Percentiles rank a stretch among this genome's conserved stretches.
Evolutionary conservation across 1,140 invertebrate genomes (phyloP).

Genomic region (Macrocentrus cingulum): DNA sequence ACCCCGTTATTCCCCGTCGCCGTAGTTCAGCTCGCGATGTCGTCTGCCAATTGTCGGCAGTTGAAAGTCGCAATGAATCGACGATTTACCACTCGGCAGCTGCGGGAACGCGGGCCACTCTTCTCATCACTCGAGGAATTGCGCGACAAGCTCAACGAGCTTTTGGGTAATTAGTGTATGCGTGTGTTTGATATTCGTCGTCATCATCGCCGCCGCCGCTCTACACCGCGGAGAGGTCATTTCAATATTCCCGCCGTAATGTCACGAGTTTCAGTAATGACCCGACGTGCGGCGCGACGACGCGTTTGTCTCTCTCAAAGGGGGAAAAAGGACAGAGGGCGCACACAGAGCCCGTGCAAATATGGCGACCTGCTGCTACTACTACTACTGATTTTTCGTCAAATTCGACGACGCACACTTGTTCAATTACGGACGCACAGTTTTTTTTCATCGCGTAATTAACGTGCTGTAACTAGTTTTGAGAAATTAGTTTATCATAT

Average conservation of each 20-base stretch:
- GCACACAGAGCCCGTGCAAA: constrained; percentile 9
- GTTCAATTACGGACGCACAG: too few relatives aligned
- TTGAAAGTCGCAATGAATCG: constrained; percentile 27
- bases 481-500: too few relatives aligned
- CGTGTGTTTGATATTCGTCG: background rate
- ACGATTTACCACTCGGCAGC: constrained; percentile 24
- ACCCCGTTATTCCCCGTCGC: background rate
- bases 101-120: constrained; percentile 40
- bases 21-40: constrained; percentile 11
- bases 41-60: constrained; percentile 23
- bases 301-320: background rate
- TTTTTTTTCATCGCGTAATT: too few relatives aligned
- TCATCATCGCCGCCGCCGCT: too few relatives aligned
- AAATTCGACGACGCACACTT: constrained; percentile 23
- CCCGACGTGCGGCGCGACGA: constrained; percentile 5
- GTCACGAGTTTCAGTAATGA: background rate
- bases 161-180: constrained; percentile 51
- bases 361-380: constrained; percentile 19
- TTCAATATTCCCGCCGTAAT: too few relatives aligned
- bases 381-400: too few relatives aligned
- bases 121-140: constrained; percentile 53
- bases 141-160: constrained; percentile 50
- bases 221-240: too few relatives aligned
- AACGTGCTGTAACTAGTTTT: too few relatives aligned
- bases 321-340: background rate